A percentile compares a stretch with the other conserved stretches of the same genome.
These are phyloP conservation scores for Aphelocoma coerulescens DNA, from an alignment of 2,113 vertebrate genomes.

Conservation along the genomic window DNA sequence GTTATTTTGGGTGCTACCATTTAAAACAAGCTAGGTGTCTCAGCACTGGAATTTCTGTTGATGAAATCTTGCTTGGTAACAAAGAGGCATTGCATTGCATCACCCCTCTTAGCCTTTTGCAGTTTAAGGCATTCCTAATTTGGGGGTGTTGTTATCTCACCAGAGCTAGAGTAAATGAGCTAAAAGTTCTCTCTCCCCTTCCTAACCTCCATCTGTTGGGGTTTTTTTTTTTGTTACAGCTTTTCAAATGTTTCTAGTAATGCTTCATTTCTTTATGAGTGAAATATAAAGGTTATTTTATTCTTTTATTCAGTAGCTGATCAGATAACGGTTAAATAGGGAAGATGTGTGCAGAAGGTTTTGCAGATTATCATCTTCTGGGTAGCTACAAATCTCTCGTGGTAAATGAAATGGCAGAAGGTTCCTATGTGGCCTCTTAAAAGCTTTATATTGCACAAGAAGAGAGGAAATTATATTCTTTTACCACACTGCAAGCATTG, in stretches of 20 bases:
- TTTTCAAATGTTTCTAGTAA: not conserved
- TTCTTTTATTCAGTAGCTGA: not conserved
- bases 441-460: not conserved
- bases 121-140: not conserved
- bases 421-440: not conserved
- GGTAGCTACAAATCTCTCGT: not conserved
- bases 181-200: not conserved
- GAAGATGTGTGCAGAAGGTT: not conserved
- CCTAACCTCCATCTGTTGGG: not conserved
- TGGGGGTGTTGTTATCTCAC: not conserved
- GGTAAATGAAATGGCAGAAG: not conserved
- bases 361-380: not conserved
- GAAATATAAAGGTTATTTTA: not conserved
- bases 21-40: not conserved
- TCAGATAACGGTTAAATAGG: not conserved
- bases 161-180: not conserved
- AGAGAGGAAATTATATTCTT: not conserved
- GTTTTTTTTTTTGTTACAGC: not conserved
- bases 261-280: not conserved
- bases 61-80: not conserved
- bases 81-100: not conserved
- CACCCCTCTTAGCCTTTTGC: not conserved
- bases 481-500: not conserved
- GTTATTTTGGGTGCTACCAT: constrained; percentile 32
- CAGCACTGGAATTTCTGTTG: not conserved